Base-by-base conservation (phyloP, 2,888 invertebrate species). In the Acronicta aceris region DNA sequence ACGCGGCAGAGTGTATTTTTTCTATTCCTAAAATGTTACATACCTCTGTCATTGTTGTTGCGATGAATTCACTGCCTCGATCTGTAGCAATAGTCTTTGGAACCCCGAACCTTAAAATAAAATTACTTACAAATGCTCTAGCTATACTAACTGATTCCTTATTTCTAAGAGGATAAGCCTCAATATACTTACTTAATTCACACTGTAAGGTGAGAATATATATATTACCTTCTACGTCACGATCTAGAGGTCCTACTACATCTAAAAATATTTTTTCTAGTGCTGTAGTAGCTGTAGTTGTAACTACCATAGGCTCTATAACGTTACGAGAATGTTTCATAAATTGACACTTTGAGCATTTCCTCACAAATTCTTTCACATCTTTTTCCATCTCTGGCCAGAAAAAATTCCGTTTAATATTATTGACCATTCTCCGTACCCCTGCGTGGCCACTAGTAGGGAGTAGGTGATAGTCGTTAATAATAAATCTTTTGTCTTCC, bases 61-160 rank as follows among this genome's bases (percentile, higher is more conserved):
- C 27, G 27, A 27, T 27, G 27, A 27, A 27, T 27, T 27, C 47
- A 30, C 33, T 27, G 5, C 27, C 27, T 27, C 27, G 27, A 27
- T 27, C 27, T 27, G 27, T 27, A 27, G 27, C 27, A 27, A 27
- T 27, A 27, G 27, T 27, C 27, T 27, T 27, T 27, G 27, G 27
- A 27, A 40, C n/a, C 13, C 40, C 40, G n/a, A 40, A 40, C n/a
- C 40, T n/a, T n/a, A n/a, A 15, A 40, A 40, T 40, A 40, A 40
- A 40, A n/a, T 40, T 40, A 40, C n/a, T 40, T n/a, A 40, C 40
- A n/a, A 40, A 40, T n/a, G 40, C n/a, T 40, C 40, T 40, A n/a
- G 40, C 40, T 40, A 40, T n/a, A n/a, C n/a, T 40, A n/a, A n/a
- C n/a, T n/a, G n/a, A n/a, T 40, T 40, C 40, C 40, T 40, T 40